phyloP scores from a whole-genome alignment of 2,113 vertebrate genomes.

The Cavia aperea region DNA sequence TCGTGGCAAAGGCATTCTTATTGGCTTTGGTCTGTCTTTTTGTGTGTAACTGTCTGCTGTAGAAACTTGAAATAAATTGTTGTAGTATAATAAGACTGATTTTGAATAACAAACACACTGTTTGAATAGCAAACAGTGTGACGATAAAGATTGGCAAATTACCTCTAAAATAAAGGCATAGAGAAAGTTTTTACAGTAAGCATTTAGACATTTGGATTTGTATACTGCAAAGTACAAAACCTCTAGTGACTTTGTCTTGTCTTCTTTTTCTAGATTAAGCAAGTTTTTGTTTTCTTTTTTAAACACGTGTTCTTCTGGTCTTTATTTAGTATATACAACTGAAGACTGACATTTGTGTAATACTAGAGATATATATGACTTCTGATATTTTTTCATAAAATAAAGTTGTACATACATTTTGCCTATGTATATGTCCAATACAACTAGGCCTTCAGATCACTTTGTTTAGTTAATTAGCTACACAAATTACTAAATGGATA shows the following conservation, averaged over 20 bases:
- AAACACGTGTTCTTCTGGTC: not conserved
- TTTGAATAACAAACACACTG: not conserved
- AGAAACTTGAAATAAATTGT: not conserved
- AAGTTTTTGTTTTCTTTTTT: not conserved
- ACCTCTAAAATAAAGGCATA: not conserved
- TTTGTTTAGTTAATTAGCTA: not conserved
- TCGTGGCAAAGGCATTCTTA: not conserved
- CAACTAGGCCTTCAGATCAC: not conserved
- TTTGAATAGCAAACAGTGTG: not conserved
- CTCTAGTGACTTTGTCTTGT: not conserved
- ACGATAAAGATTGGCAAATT: not conserved
- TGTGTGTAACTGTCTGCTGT: not conserved
- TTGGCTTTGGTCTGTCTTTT: not conserved
- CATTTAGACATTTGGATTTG: not conserved
- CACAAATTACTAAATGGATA: not conserved
- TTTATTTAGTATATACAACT: not conserved
- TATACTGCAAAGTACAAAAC: not conserved
- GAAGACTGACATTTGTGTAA: not conserved
- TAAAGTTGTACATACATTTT: not conserved
- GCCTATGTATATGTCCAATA: not conserved
- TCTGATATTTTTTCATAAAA: not conserved
- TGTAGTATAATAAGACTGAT: not conserved
- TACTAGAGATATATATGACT: not conserved
- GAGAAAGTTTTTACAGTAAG: not conserved
- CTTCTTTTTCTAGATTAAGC: not conserved